Percentiles rank a stretch among this genome's conserved stretches.
Conservation (phyloP, 2,113 vertebrate genomes). For the Oncorhynchus tshawytscha region DNA sequence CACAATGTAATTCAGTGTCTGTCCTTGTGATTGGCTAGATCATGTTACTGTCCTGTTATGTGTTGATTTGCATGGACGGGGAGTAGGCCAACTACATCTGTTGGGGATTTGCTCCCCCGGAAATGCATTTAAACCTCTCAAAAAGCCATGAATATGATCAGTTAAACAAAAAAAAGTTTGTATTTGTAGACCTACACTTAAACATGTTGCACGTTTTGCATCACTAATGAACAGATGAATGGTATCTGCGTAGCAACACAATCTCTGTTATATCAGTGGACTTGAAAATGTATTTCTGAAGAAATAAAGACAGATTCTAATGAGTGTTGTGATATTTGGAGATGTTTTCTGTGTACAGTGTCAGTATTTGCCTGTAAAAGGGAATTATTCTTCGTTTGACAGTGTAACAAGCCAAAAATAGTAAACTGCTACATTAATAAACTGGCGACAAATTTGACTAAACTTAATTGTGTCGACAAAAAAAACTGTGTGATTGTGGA, state of each 20-base stretch:
- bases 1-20: conserved; percentile 41
- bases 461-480: neutral
- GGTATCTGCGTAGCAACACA: too few relatives aligned
- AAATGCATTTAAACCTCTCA: conserved; percentile 37
- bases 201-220: neutral
- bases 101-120: conserved; percentile 20
- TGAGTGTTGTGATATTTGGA: neutral
- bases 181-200: neutral
- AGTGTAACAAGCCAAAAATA: neutral
- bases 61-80: conserved; percentile 13
- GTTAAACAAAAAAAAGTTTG: neutral
- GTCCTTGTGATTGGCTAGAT: conserved; percentile 55
- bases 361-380: neutral
- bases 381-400: neutral
- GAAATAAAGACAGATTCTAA: neutral
- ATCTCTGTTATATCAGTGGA: neutral
- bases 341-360: neutral
- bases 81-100: conserved; percentile 38
- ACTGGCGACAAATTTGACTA: conserved; percentile 32
- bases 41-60: conserved; percentile 32
- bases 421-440: neutral
- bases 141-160: conserved; percentile 45
- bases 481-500: too few relatives aligned
- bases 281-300: neutral
- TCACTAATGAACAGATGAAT: too few relatives aligned